phyloP scores from a whole-genome alignment of 2,797 vertebrate species.

The Paguma larvata region DNA sequence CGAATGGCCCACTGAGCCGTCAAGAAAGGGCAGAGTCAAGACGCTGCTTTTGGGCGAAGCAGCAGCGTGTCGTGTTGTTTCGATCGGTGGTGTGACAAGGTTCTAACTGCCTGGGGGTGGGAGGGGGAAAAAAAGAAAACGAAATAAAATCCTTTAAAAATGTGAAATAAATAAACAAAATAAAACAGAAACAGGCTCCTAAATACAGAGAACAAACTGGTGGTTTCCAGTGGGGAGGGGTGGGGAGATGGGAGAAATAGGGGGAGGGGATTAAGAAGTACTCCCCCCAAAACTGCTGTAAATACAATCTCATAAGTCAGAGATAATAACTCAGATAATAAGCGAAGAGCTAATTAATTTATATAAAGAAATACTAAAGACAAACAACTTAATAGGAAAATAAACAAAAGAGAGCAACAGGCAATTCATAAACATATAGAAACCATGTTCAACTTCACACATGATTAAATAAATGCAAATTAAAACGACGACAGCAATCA shows the following conservation, averaged over 20 bases:
- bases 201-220: not conserved
- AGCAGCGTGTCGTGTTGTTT: slow-evolving; percentile 86
- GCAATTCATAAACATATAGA: not conserved
- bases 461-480: slow-evolving; percentile 32
- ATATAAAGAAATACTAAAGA: not conserved
- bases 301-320: not conserved
- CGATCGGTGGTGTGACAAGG: slow-evolving; percentile 89
- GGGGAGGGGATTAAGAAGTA: not conserved
- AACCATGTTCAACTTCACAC: not conserved
- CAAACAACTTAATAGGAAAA: not conserved
- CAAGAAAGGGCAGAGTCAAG: slow-evolving; percentile 87
- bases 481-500: not conserved
- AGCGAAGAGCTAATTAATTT: not conserved
- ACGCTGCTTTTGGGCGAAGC: slow-evolving; percentile 90
- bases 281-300: not conserved
- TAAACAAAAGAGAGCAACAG: not conserved
- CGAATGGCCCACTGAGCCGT: slow-evolving; percentile 90
- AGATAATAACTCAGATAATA: not conserved
- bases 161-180: not conserved
- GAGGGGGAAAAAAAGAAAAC: not conserved
- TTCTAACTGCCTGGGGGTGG: fast-evolving
- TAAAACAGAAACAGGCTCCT: not conserved
- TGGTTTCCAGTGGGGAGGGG: not conserved
- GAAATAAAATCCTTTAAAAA: no score
- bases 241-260: not conserved